Conservation (phyloP, 2,888 invertebrate genomes). For the Abscondita cerata region DNA sequence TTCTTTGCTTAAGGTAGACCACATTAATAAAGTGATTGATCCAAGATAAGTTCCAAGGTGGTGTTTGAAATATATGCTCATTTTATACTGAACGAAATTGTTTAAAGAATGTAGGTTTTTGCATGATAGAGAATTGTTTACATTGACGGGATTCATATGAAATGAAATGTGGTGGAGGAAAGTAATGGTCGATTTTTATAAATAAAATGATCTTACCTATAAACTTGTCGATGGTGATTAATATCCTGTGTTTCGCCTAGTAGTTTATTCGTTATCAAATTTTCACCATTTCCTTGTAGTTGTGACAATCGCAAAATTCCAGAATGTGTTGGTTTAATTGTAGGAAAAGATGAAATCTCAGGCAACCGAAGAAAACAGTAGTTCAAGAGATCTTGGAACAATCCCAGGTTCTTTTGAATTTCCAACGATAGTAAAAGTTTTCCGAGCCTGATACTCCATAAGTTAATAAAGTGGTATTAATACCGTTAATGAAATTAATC, state of each 20-base stretch:
- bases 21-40: no score
- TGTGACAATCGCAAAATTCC: slow-evolving; percentile 55
- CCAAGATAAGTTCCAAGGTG: no score
- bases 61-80: no score
- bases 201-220: no score
- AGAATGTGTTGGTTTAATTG: slow-evolving; percentile 56
- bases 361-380: slow-evolving; percentile 56
- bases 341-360: slow-evolving; percentile 49
- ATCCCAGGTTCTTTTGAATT: slow-evolving; percentile 67
- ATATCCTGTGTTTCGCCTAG: slow-evolving; percentile 24
- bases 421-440: slow-evolving; percentile 60
- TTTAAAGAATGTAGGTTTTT: no score
- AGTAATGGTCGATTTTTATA: no score
- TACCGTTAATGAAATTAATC: slow-evolving; percentile 61
- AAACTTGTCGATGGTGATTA: no score
- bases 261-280: slow-evolving; percentile 46
- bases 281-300: slow-evolving; percentile 53
- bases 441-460: slow-evolving; percentile 83
- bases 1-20: no score
- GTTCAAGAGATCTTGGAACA: slow-evolving; percentile 66
- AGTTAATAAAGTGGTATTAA: slow-evolving; percentile 79
- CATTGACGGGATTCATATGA: no score
- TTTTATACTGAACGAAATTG: no score
- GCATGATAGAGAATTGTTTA: no score
- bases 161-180: no score